phyloP scores from a whole-genome alignment of 2,113 vertebrate genomes.

The Pithys albifrons region DNA sequence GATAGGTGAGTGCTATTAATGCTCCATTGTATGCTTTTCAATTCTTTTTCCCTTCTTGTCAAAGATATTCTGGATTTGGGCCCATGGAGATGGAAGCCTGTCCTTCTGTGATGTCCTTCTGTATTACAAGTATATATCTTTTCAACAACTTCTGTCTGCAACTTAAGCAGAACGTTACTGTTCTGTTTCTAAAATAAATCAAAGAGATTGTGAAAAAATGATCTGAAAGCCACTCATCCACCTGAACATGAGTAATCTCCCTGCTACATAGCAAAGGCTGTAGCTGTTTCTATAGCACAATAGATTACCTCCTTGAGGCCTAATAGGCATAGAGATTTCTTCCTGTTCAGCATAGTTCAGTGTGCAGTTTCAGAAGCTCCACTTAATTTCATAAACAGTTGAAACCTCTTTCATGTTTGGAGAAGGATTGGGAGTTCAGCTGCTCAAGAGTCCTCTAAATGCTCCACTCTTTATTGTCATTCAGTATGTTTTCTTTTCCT shows the following conservation, averaged over 20 bases:
- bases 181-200: neutral
- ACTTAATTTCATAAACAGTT: conserved; percentile 28
- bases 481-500: neutral
- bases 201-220: neutral
- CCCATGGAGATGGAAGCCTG: neutral
- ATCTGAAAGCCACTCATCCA: neutral
- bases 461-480: neutral
- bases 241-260: neutral
- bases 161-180: neutral
- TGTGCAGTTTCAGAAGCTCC: conserved; percentile 13
- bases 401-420: neutral
- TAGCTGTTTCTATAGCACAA: neutral
- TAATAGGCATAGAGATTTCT: conserved; percentile 29
- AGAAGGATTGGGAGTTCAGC: neutral
- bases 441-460: conserved; percentile 1
- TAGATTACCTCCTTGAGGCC: neutral
- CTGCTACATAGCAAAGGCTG: neutral
- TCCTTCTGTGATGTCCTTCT: neutral
- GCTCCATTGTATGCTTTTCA: neutral
- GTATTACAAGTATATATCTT: neutral
- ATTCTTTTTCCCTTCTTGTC: neutral
- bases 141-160: neutral
- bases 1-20: neutral
- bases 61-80: neutral
- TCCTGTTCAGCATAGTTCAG: conserved; percentile 13